Conservation (phyloP, 2,113 vertebrate genomes). For the Panurus biarmicus region DNA sequence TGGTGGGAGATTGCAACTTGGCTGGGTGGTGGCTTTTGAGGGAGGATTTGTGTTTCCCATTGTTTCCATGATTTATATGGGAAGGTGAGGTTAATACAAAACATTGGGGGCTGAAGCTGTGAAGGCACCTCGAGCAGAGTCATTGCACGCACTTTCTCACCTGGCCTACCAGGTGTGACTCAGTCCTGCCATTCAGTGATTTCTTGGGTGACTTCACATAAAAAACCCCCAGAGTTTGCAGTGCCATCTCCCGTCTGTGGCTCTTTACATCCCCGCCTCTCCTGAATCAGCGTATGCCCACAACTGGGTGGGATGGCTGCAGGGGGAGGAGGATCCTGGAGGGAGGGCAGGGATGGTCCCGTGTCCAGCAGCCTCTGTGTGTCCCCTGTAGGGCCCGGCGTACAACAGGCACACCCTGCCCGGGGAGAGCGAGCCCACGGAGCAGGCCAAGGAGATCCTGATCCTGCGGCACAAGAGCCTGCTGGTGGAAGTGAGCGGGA, state of each 20-base stretch:
- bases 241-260: neutral
- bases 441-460: slow-evolving; percentile 62
- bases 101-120: neutral
- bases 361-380: neutral
- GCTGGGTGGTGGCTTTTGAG: neutral
- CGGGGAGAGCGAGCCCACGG: slow-evolving; percentile 19
- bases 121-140: neutral
- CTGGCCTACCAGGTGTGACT: neutral
- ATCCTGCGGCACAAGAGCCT: slow-evolving; percentile 69
- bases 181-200: neutral
- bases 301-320: neutral
- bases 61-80: neutral
- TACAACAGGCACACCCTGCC: slow-evolving; percentile 82
- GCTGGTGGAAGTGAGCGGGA: neutral
- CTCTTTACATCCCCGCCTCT: neutral
- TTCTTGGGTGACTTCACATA: rapidly evolving
- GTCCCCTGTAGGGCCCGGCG: slow-evolving; percentile 56
- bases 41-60: neutral
- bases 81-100: neutral
- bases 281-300: rapidly evolving
- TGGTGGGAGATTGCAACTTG: neutral
- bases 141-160: neutral
- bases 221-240: neutral
- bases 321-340: neutral
- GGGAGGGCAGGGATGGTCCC: neutral